Evolutionary conservation across 37 sponge, comb jelly and placozoan species (phyloP), one percentile per base, ranked within the genome.

Genomic region (Tethya wilhelma): DNA sequence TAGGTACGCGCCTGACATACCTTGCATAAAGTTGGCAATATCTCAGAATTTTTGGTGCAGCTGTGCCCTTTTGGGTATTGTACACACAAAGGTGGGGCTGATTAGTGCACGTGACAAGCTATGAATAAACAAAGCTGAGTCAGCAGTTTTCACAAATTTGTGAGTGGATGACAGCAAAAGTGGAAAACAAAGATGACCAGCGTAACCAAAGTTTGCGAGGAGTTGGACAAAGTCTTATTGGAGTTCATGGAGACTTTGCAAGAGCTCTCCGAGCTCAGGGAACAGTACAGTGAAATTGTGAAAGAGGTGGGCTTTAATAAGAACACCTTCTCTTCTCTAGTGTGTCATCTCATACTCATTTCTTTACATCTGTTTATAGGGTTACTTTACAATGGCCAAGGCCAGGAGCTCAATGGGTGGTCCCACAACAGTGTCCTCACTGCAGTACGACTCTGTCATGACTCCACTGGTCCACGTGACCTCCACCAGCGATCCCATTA

Each of bases 371-470:
- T 36, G 31, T 65, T 5, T 59, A 0, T 44, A 91, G 93, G 93
- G 93, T 28, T 88, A 85, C 58, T 81, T 93, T 22, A 31, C 68
- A 44, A 62, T 93, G 82, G 42, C 90, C 22, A 56, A 89, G 57
- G 82, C 93, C 0, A 74, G 93, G 23, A 71, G 89, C 71, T 56
- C 90, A 20, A 93, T 85, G 89, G 90, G 93, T 46, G 88, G 87
- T 23, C 55, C 72, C 23, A 44, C 22, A 1, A 23, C 71, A 55
- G 90, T 93, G 23, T 45, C 77, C 31, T 45, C 84, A 37, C 78
- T 93, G 39, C 93, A 93, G 78, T 93, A 87, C 63, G 85, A 83
- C 70, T 25, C 69, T 25, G 62, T 26, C n/a, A 93, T 93, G 93
- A 33, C 53, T 3, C 64, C 92, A 0, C 58, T 78, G 26, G 66